Evolutionary conservation across 2,888 invertebrate genomes (phyloP).

Genomic region (Noctua comes): DNA sequence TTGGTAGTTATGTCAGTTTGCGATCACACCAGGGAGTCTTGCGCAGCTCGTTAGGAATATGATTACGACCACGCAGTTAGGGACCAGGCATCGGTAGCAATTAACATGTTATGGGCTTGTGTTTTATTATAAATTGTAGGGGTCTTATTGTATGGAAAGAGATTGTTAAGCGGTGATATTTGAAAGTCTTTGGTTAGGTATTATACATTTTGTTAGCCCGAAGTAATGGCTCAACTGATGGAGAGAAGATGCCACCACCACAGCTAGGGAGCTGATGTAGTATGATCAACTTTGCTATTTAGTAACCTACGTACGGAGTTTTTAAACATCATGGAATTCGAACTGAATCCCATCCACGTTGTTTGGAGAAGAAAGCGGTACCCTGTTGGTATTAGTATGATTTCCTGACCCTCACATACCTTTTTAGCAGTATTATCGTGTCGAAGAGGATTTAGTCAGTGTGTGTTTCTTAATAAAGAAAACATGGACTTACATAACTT

Average conservation of each 20-base stretch:
- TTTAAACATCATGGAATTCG: background rate
- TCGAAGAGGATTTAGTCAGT: too few species aligned
- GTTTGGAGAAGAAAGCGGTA: background rate
- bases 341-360: background rate
- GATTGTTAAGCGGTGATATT: background rate
- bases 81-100: constrained; percentile 65
- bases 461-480: background rate
- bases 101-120: constrained; percentile 62
- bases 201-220: background rate
- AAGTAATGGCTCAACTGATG: background rate
- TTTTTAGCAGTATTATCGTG: background rate
- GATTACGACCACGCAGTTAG: constrained; percentile 59
- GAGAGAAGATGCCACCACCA: background rate
- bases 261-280: background rate
- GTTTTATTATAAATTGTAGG: constrained; percentile 26
- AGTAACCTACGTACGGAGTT: background rate
- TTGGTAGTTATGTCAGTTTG: constrained; percentile 32
- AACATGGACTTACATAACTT: background rate
- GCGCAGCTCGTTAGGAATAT: constrained; percentile 63
- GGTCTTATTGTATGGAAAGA: constrained; percentile 6
- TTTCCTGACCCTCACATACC: background rate
- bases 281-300: background rate
- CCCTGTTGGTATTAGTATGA: background rate
- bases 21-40: constrained; percentile 53
- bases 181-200: background rate